Conservation (phyloP, 1,140 invertebrate genomes). For the Zaprionus camerounensis region DNA sequence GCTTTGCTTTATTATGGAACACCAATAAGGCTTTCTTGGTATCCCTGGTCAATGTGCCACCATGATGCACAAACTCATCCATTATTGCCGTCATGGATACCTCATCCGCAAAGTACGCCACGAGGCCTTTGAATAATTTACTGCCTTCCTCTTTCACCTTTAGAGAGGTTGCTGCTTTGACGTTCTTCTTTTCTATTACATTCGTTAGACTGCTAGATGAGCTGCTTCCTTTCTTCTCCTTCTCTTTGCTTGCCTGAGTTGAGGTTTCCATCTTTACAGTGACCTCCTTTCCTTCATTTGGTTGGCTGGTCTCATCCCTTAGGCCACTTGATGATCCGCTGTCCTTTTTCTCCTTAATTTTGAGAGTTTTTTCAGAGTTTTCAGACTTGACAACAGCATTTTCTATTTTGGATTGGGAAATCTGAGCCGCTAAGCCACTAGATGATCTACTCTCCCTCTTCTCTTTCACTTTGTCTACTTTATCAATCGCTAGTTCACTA, state of each 20-base stretch:
- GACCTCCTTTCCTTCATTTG: too few relatives aligned
- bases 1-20: slow-evolving; percentile 33
- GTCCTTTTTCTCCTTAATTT: not conserved
- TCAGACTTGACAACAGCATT: not conserved
- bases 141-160: not conserved
- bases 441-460: slow-evolving; percentile 42
- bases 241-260: too few relatives aligned
- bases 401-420: not conserved
- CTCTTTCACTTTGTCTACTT: not conserved
- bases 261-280: too few relatives aligned
- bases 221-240: too few relatives aligned
- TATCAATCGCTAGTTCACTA: too few relatives aligned
- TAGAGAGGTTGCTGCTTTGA: too few relatives aligned
- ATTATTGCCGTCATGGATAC: slow-evolving; percentile 3
- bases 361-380: not conserved
- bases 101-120: slow-evolving; percentile 53
- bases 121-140: slow-evolving; percentile 52
- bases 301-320: too few relatives aligned
- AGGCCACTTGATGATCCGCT: slow-evolving; percentile 50
- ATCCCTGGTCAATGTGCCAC: slow-evolving; percentile 45
- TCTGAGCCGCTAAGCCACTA: slow-evolving; percentile 24
- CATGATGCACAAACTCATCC: slow-evolving; percentile 52
- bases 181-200: too few relatives aligned
- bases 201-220: too few relatives aligned
- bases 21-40: slow-evolving; percentile 49